Evolutionary conservation across 1,140 invertebrate species (phyloP).

Genomic region (Cydia strobilella): DNA sequence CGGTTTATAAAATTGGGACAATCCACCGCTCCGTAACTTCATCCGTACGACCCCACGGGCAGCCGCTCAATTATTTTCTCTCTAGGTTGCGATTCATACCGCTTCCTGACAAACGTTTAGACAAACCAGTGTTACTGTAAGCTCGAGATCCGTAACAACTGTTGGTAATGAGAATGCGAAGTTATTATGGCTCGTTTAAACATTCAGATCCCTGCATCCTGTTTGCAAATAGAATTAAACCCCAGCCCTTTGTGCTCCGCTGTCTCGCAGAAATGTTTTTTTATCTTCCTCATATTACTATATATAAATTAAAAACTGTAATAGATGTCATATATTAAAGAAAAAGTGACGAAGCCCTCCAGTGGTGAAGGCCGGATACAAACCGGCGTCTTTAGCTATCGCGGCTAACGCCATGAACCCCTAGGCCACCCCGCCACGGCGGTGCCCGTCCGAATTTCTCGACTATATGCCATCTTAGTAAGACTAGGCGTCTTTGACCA

Average conservation of each 20-base stretch:
- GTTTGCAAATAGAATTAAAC: background rate
- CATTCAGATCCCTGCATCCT: no score
- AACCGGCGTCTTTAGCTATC: no score
- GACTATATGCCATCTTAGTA: no score
- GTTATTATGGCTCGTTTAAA: background rate
- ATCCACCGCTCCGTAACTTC: conserved; percentile 26
- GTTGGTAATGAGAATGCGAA: background rate
- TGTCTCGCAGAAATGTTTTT: conserved; percentile 37
- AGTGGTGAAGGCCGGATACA: no score
- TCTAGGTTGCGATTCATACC: background rate
- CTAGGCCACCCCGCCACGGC: no score
- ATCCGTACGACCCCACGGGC: conserved; percentile 19
- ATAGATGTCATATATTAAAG: no score
- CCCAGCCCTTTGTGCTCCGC: conserved; percentile 37
- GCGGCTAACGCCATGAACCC: no score
- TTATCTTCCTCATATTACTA: conserved; percentile 36
- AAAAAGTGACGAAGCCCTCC: no score
- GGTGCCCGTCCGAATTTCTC: no score
- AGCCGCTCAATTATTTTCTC: conserved; percentile 31
- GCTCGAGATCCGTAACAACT: background rate
- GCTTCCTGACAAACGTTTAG: background rate
- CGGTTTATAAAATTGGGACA: conserved; percentile 28
- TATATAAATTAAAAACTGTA: no score
- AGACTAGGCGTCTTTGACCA: no score
- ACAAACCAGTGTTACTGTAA: background rate